phyloP scores from a whole-genome alignment of 2,113 vertebrate species.

The Pelusios castaneus region DNA sequence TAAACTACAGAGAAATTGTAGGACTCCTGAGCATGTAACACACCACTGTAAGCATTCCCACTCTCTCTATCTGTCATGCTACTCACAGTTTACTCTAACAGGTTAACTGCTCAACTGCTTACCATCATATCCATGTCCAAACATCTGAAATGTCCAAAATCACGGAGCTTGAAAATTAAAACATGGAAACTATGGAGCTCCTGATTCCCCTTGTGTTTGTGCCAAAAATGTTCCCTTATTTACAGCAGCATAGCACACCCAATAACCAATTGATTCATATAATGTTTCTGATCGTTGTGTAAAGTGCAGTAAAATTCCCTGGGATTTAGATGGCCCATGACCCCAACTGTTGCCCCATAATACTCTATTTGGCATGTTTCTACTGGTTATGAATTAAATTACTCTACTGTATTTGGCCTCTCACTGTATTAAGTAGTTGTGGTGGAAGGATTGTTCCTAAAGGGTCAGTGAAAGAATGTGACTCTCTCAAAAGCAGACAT shows the following conservation, averaged over 20 bases:
- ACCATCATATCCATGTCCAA: neutral
- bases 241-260: neutral
- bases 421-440: neutral
- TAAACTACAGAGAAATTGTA: neutral
- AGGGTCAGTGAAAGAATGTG: constrained; percentile 54
- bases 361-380: neutral
- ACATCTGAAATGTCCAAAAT: neutral
- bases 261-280: neutral
- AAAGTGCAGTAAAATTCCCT: neutral
- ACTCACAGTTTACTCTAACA: neutral
- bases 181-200: neutral
- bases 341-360: neutral
- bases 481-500: constrained; percentile 22
- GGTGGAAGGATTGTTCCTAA: constrained; percentile 37
- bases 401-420: neutral
- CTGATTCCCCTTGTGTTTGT: neutral
- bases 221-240: too few species aligned
- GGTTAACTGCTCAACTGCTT: neutral
- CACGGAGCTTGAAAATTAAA: constrained; percentile 13
- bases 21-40: neutral
- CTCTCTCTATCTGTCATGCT: neutral
- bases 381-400: constrained; percentile 18
- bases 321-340: constrained; percentile 1
- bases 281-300: neutral
- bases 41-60: neutral